Evolutionary conservation across 2,113 vertebrate genomes (phyloP).

Genomic region (Sardina pilchardus): DNA sequence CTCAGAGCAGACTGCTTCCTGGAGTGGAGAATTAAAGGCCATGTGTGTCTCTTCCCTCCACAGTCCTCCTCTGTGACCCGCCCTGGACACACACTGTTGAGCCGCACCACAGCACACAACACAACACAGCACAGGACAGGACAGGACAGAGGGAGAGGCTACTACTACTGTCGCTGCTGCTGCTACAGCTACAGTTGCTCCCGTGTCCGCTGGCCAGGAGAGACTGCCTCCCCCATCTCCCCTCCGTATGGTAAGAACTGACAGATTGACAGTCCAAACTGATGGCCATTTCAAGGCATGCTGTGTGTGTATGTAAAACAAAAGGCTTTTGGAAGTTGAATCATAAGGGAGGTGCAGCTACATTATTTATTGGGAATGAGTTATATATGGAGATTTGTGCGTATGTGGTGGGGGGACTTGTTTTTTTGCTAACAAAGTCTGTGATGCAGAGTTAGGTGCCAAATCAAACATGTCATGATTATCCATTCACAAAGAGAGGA

Average conservation of each 20-base stretch:
- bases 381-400: not conserved
- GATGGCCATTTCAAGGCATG: not conserved
- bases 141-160: not conserved
- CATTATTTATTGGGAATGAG: not conserved
- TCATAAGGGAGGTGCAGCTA: not conserved
- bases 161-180: not conserved
- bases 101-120: not conserved
- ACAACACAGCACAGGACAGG: not conserved
- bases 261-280: not conserved
- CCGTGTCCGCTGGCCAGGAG: not conserved
- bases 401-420: not conserved
- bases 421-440: not conserved
- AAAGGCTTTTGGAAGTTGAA: not conserved
- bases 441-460: not conserved
- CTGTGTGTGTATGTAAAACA: not conserved
- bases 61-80: slow-evolving; percentile 27
- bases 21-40: slow-evolving; percentile 46
- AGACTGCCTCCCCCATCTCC: not conserved
- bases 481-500: not conserved
- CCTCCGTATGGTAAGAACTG: not conserved
- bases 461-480: not conserved
- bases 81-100: not conserved
- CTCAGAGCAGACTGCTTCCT: not conserved
- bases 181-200: slow-evolving; percentile 23
- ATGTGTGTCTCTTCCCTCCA: slow-evolving; percentile 49